Percentiles rank a stretch among this genome's conserved stretches.
phyloP scores from a whole-genome alignment of 2,888 invertebrate genomes.

The Ophonus ardosiacus region DNA sequence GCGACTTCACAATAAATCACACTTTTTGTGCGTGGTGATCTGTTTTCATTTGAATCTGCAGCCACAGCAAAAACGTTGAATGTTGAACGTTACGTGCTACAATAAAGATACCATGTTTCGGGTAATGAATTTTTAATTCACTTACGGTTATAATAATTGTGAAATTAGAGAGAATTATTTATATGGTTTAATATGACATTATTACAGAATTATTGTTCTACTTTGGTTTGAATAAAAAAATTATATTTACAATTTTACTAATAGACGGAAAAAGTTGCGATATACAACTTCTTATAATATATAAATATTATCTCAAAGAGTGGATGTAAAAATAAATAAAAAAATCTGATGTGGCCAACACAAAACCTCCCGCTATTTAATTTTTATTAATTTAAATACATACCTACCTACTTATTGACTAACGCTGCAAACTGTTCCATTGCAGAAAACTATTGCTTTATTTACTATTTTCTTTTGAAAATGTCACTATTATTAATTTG shows the following conservation, averaged over 20 bases:
- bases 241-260: background rate
- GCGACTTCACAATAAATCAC: background rate
- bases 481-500: too few relatives aligned
- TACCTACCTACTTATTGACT: too few relatives aligned
- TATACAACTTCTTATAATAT: too few relatives aligned
- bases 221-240: background rate
- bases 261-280: too few relatives aligned
- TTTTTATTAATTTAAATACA: too few relatives aligned
- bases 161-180: background rate
- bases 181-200: background rate
- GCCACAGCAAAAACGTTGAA: background rate
- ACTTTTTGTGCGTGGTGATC: slow-evolving; percentile 2
- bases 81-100: background rate
- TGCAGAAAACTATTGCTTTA: too few relatives aligned
- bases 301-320: too few relatives aligned
- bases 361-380: too few relatives aligned
- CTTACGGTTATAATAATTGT: background rate
- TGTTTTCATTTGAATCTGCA: slow-evolving; percentile 2
- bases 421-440: too few relatives aligned
- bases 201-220: background rate
- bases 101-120: background rate
- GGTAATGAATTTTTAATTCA: slow-evolving; percentile 16
- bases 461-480: too few relatives aligned
- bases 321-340: too few relatives aligned
- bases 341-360: too few relatives aligned